Evolutionary conservation across 2,888 invertebrate genomes (phyloP).

Genomic region (Philereme vetulata): DNA sequence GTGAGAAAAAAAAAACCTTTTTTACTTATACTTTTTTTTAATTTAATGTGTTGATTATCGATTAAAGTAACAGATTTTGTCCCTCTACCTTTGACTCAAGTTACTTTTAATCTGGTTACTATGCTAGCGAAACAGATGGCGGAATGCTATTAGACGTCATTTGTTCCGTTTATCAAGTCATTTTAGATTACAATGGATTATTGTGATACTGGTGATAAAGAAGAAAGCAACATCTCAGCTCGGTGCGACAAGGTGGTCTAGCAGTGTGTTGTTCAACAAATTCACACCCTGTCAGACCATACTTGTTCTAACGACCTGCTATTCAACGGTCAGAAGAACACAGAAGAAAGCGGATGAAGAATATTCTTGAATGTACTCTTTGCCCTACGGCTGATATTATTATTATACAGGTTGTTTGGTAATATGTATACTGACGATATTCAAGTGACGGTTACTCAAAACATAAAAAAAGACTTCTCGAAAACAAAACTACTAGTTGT

Average conservation of each 20-base stretch:
- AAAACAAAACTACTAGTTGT: too few relatives aligned
- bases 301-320: conserved; percentile 77
- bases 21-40: too few relatives aligned
- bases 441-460: too few relatives aligned
- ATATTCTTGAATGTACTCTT: background rate
- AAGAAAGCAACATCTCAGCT: conserved; percentile 39
- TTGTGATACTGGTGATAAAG: conserved; percentile 11
- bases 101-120: too few relatives aligned
- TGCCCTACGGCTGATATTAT: too few relatives aligned
- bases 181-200: conserved; percentile 15
- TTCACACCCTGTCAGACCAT: conserved; percentile 85
- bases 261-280: conserved; percentile 83
- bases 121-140: background rate
- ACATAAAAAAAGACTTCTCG: too few relatives aligned
- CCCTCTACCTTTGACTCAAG: too few relatives aligned
- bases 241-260: conserved; percentile 78
- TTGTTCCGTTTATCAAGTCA: conserved; percentile 10
- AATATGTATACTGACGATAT: too few relatives aligned
- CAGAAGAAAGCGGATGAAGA: conserved; percentile 5
- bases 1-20: too few relatives aligned
- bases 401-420: too few relatives aligned
- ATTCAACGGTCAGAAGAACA: conserved; percentile 44
- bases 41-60: too few relatives aligned
- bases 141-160: background rate
- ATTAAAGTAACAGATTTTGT: too few relatives aligned